phyloP scores from a whole-genome alignment of 2,888 invertebrate species.

The Caradrina kadenii region DNA sequence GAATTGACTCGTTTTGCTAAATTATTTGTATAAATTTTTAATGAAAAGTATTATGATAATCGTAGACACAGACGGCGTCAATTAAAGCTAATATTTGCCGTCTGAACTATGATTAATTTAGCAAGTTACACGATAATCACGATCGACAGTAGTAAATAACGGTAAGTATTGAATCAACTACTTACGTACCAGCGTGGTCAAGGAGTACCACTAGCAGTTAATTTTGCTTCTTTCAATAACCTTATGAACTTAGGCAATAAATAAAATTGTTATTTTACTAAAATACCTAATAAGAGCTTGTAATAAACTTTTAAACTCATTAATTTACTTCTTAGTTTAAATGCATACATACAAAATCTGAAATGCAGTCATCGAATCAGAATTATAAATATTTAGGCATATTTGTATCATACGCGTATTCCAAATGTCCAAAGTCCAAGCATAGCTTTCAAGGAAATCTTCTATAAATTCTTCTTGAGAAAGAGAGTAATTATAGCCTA shows the following conservation, averaged over 20 bases:
- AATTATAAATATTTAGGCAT: background rate
- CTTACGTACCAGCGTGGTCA: constrained; percentile 55
- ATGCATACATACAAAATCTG: background rate
- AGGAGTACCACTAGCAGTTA: constrained; percentile 70
- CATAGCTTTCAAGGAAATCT: background rate
- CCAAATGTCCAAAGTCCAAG: background rate
- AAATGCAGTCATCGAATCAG: background rate
- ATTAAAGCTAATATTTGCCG: constrained; percentile 4
- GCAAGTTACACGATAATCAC: background rate
- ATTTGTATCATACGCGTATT: background rate
- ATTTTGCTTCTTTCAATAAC: constrained; percentile 45
- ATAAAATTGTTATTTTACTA: constrained; percentile 14
- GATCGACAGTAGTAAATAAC: constrained; percentile 21
- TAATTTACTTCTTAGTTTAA: background rate
- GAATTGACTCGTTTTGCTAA: no score
- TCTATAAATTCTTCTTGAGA: background rate
- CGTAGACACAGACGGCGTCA: background rate
- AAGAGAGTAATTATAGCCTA: background rate
- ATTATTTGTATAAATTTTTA: constrained; percentile 1
- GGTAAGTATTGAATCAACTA: constrained; percentile 29
- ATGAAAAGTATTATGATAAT: no score
- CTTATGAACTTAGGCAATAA: constrained; percentile 29
- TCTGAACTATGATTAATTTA: constrained; percentile 2
- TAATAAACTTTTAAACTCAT: background rate
- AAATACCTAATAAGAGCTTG: constrained; percentile 4